phyloP scores from a whole-genome alignment of 2,113 vertebrate genomes.

The Paratilapia polleni region DNA sequence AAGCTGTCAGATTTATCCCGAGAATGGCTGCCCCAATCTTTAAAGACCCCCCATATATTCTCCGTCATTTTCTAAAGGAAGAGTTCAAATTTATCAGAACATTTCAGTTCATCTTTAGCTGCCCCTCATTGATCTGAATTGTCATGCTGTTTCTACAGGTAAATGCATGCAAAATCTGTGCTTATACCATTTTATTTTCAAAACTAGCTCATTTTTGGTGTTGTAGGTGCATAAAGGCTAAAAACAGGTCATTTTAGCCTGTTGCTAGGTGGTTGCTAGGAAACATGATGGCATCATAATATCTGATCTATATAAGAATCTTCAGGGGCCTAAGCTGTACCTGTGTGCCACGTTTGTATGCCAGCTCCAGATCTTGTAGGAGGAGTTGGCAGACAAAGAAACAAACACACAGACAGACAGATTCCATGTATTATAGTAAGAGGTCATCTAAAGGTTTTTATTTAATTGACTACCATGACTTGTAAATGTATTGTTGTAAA shows the following conservation, averaged over 20 bases:
- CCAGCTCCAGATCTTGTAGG: background rate
- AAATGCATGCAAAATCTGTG: too few relatives aligned
- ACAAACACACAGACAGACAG: background rate
- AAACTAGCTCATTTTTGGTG: too few relatives aligned
- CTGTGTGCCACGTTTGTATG: background rate
- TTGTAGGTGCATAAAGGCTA: background rate
- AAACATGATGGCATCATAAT: background rate
- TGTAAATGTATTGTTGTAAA: accelerated
- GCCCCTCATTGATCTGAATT: too few relatives aligned
- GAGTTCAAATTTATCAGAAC: too few relatives aligned
- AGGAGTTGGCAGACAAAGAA: background rate
- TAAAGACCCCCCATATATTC: too few relatives aligned
- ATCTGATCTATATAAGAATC: background rate
- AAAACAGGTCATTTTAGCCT: background rate
- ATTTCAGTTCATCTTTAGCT: too few relatives aligned
- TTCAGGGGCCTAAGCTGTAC: background rate
- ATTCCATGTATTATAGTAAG: background rate
- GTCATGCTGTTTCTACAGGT: too few relatives aligned
- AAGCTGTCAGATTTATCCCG: too few relatives aligned
- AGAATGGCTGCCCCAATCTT: too few relatives aligned
- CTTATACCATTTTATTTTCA: too few relatives aligned
- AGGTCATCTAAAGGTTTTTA: background rate
- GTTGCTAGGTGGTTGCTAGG: background rate
- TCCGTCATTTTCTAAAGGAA: too few relatives aligned
- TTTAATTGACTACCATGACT: background rate